Base-by-base conservation (phyloP, 2,888 invertebrate genomes). In the Gymnosoma rotundatum region DNA sequence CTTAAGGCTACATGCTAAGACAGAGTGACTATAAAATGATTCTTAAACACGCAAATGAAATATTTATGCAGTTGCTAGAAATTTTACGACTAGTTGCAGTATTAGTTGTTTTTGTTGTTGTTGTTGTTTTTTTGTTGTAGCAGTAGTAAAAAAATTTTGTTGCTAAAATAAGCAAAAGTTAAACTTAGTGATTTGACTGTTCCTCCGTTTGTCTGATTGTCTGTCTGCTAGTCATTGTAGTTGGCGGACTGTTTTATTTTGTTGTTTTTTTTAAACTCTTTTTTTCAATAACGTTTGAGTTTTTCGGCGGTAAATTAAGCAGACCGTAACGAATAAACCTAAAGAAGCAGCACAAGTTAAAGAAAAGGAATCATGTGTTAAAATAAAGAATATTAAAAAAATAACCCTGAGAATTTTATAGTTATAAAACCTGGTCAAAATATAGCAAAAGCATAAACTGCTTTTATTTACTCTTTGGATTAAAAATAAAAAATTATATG, bases 1-100 rank as follows among this genome's bases (percentile, higher is more conserved):
- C 88, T 87, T 87, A 87, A 83, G 84, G 84, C 84, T 86, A 75
- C 88, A 89, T 89, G 89, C 89, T 88, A 90, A 90, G 88, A 90
- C 90, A 90, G 32, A 32, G 88, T 88, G 90, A 89, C 91, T 89
- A 85, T 88, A 89, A 90, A 90, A 90, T 91, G 89, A 90, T 91
- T 90, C 86, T 88, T 87, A 89, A 91, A 88, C 90, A 90, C 91
- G 90, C 90, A 88, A 90, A 84, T 87, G 87, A 87, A 87, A 88
- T 88, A 88, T 90, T 89, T 88, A 88, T 88, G 87, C 87, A 85
- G 84, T 84, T 78, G 50, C 61, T 73, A 72, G 79, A 67, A 58
- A 32, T 61, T 75, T 69, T 81, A 54, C 78, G 54, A 75, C 45
- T 63, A 64, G 64, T 75, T 38, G 21, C 56, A 66, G 32, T 75